Evolutionary conservation across 2,797 vertebrate genomes (phyloP), one percentile per base, ranked within the genome.

Genomic region (Nannoperca australis): DNA sequence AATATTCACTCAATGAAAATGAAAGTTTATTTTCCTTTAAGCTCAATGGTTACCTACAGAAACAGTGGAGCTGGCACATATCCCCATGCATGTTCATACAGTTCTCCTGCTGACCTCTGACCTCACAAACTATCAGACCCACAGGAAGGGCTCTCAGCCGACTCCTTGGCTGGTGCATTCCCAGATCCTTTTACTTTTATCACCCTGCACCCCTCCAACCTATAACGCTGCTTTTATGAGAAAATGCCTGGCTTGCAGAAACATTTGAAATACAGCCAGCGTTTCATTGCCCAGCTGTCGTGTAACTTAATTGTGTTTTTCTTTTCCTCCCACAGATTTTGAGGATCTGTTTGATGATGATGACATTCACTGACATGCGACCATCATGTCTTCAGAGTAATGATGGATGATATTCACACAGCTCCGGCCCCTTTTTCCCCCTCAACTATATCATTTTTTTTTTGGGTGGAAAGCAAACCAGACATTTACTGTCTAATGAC

Each of bases 401-500:
- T 69, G 76, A 85, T 76, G 66, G 73, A 88, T 78, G 56, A 83
- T 76, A 67, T 79, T 59, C 65, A 64, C 58, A 58, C 27, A 55
- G 32, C 44, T 62, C 45, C 40, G 2, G 66, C 17, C 32, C 54
- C 20, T 30, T 51, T 69, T 61, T 58, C 70, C 42, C 34, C 32
- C 5, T 32, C 27, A n/a, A 63, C n/a, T n/a, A n/a, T n/a, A n/a
- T n/a, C 20, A 75, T 65, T 56, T 73, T 84, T 61, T 71, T 47
- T 50, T 69, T 79, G n/a, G n/a, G 63, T 59, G 56, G 73, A 73
- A 58, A 66, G 66, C 85, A 91, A 91, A 88, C 87, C 73, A 69
- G 51, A 75, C 66, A 92, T 93, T 92, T 86, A 74, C 69, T n/a
- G 34, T 81, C 65, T 92, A 93, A 94, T 92, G 81, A 91, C 78